phyloP scores from a whole-genome alignment of 2,797 vertebrate genomes.

The Enteromius fasciolatus region DNA sequence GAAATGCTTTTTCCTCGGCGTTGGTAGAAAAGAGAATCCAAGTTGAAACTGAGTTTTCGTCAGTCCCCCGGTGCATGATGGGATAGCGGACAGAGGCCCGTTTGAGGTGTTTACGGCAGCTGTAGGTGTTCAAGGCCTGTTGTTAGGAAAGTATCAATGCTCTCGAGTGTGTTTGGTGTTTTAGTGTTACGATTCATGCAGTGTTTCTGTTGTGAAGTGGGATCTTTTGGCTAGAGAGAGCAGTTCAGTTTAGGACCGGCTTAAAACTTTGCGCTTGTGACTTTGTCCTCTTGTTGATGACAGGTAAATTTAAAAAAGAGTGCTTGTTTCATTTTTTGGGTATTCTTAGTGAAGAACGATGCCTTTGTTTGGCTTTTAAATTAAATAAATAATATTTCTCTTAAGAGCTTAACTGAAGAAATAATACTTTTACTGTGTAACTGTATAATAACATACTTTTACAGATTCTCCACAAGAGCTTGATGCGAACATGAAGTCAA shows the following conservation, averaged over 20 bases:
- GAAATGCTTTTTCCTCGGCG: background rate
- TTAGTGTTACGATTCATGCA: background rate
- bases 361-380: background rate
- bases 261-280: background rate
- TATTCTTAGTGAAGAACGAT: background rate
- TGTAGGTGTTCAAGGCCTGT: conserved; percentile 5
- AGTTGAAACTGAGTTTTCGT: background rate
- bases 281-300: background rate
- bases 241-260: background rate
- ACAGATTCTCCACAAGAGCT: conserved; percentile 71
- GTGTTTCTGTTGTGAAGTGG: background rate
- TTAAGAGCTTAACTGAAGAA: background rate
- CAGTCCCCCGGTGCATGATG: conserved; percentile 15
- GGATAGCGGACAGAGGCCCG: conserved; percentile 5
- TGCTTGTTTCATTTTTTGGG: background rate
- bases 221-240: background rate
- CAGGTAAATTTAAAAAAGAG: background rate
- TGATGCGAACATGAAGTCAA: conserved; percentile 70
- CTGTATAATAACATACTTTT: background rate
- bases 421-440: background rate
- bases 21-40: conserved; percentile 3
- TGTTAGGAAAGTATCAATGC: conserved; percentile 21
- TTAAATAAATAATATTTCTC: background rate
- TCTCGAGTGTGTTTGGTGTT: background rate
- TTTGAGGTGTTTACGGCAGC: background rate